Conservation (phyloP, 2,888 invertebrate genomes). For the Hermaeophaga mercurialis region DNA sequence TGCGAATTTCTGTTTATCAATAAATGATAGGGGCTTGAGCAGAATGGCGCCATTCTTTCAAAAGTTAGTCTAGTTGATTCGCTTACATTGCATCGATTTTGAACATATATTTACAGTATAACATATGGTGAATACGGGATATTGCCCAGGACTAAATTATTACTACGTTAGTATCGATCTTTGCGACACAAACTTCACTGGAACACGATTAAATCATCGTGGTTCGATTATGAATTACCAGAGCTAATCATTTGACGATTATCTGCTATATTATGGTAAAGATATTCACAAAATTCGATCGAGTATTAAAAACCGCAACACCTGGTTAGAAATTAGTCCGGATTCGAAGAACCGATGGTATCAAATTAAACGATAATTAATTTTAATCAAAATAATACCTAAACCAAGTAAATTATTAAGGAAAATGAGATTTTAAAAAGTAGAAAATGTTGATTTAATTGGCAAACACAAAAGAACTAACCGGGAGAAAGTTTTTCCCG, state of each 20-base stretch:
- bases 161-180: slow-evolving; percentile 25
- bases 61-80: slow-evolving; percentile 25
- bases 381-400: no score
- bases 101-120: slow-evolving; percentile 31
- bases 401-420: no score
- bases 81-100: slow-evolving; percentile 33
- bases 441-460: neutral
- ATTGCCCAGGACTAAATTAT: slow-evolving; percentile 29
- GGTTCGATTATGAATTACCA: slow-evolving; percentile 6
- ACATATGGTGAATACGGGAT: slow-evolving; percentile 32
- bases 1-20: slow-evolving; percentile 27
- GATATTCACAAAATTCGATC: no score
- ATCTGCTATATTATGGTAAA: no score
- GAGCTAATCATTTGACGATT: slow-evolving; percentile 12
- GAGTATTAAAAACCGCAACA: no score
- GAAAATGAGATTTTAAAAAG: no score
- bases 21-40: slow-evolving; percentile 25
- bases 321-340: no score
- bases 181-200: slow-evolving; percentile 23
- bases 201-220: slow-evolving; percentile 17
- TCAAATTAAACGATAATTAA: no score
- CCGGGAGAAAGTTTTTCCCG: slow-evolving; percentile 10
- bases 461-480: neutral
- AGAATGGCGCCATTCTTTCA: slow-evolving; percentile 29
- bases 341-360: no score